Base-by-base conservation (phyloP, 2,113 vertebrate species). In the Tichodroma muraria region DNA sequence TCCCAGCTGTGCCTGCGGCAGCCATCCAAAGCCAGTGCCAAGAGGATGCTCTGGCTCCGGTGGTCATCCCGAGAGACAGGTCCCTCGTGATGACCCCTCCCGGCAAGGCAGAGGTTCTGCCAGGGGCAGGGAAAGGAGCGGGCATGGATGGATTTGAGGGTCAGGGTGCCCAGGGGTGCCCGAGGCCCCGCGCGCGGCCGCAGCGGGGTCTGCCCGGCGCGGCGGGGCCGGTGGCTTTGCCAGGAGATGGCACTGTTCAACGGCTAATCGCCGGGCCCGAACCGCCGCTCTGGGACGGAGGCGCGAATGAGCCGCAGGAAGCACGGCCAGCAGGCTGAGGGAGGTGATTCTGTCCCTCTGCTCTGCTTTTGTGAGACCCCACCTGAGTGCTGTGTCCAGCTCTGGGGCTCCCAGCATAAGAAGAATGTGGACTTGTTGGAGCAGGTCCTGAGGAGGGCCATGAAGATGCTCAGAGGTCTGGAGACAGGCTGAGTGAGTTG, bases 211-310 rank as follows among this genome's bases (percentile, higher is more conserved):
- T 49, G 5, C 72, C 19, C 35, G 24, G 56, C 30, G 38, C 40
- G 1, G 56, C 12, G 25, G 8, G 79, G 77, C 73, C n/a, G 42
- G 71, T 31, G 70, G 71, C 54, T 76, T 52, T 89, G 91, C 96
- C 97, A 95, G 96, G 89, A 97, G 97, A 28, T 97, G 97, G 97
- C 90, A 75, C 93, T 96, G 90, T 97, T 96, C 49, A 60, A 45
- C 83, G 96, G 76, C 78, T 16, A 65, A 97, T 85, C 28, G 33
- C 33, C 3, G 4, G 4, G 75, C 25, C 57, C 65, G 2, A 14
- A 10, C 16, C 18, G 4, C 69, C 28, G 3, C 69, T 21, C 42
- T 0, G 21, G 25, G 8, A 2, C 1, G 61, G 70, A 30, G 12
- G 4, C 3, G 2, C 9, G 12, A 30, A 9, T 4, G 60, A 19